These are phyloP conservation scores for Halcyon leucocephala DNA, from an alignment of 2,797 vertebrate species.

Conservation along the genomic window DNA sequence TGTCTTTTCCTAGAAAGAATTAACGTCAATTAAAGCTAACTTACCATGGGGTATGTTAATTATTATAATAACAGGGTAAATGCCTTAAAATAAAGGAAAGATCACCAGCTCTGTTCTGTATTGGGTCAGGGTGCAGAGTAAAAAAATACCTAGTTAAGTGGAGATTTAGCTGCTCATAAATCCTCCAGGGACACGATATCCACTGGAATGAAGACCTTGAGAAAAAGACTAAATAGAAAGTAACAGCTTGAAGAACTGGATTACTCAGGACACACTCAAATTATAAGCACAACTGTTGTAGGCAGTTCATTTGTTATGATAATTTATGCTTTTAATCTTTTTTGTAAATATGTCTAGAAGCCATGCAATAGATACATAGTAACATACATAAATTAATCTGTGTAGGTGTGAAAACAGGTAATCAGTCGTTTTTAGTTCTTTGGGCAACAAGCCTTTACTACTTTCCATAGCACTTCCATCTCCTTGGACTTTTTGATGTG, in stretches of 20 bases:
- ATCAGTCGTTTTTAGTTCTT: neutral
- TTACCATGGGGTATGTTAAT: neutral
- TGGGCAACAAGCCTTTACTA: neutral
- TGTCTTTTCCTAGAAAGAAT: neutral
- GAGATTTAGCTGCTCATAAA: neutral
- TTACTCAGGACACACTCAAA: neutral
- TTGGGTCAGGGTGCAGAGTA: neutral
- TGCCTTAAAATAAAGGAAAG: neutral
- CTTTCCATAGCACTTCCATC: neutral
- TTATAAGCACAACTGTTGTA: neutral
- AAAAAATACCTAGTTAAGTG: neutral
- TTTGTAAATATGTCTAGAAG: constrained; percentile 37
- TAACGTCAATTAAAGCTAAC: neutral
- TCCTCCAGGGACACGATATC: neutral
- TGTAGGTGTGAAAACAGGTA: neutral
- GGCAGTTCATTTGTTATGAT: constrained; percentile 49
- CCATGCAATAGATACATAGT: neutral
- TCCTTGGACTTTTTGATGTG: neutral
- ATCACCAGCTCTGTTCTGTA: neutral
- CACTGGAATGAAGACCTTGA: neutral
- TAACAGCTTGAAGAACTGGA: neutral
- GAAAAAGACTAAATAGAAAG: neutral
- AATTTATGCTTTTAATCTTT: constrained; percentile 63
- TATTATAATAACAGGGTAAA: neutral
- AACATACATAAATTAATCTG: neutral